These are phyloP conservation scores for Carterocephalus palaemon DNA, from an alignment of 2,888 invertebrate genomes.

Conservation along the genomic window DNA sequence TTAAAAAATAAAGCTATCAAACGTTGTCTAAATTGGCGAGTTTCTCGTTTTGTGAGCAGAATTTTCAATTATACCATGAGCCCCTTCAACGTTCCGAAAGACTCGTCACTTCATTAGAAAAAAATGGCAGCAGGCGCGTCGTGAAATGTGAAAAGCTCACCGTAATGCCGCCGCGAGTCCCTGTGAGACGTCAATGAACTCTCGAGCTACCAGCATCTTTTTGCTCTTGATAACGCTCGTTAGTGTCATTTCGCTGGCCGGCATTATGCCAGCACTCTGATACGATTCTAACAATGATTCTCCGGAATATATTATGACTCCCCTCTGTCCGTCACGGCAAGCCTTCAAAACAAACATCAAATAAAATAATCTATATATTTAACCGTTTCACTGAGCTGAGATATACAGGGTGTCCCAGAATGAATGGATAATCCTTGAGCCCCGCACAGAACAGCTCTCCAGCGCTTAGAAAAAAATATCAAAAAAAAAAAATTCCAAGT, in stretches of 20 bases:
- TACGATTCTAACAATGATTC: no score
- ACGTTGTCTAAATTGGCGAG: background rate
- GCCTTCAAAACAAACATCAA: no score
- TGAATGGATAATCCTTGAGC: no score
- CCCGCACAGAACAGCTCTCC: no score
- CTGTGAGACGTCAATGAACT: slow-evolving; percentile 19
- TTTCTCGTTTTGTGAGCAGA: background rate
- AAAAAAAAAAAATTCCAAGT: no score
- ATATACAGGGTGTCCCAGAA: no score
- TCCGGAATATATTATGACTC: no score
- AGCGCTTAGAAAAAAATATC: no score
- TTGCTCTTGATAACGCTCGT: slow-evolving; percentile 6
- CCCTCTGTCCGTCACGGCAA: no score
- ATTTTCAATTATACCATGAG: background rate
- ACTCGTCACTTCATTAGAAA: slow-evolving; percentile 20
- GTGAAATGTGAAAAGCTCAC: slow-evolving; percentile 2
- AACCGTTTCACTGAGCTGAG: no score
- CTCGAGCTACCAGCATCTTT: slow-evolving; percentile 16
- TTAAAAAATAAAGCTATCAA: no score
- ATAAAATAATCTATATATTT: no score
- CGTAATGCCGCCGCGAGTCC: slow-evolving; percentile 9
- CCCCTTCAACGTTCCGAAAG: slow-evolving; percentile 6
- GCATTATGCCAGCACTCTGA: background rate
- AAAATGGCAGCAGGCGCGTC: slow-evolving; percentile 5
- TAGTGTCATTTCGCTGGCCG: slow-evolving; percentile 16